A percentile compares a stretch with the other conserved stretches of the same genome.
Evolutionary conservation across 2,113 vertebrate genomes (phyloP).

Genomic region (Lampris incognitus): DNA sequence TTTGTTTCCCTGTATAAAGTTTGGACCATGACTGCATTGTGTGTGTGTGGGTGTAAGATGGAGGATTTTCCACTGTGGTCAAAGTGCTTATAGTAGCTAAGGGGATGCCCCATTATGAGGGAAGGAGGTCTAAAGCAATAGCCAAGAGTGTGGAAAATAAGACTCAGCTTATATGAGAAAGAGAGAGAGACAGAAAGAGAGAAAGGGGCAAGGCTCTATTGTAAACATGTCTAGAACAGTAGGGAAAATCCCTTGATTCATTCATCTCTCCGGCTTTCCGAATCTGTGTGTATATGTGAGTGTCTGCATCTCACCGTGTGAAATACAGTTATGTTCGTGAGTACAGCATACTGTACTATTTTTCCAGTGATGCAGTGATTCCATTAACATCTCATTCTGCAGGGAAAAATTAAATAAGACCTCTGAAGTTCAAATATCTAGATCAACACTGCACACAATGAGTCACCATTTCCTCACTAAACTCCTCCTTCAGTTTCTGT

Average conservation of each 20-base stretch:
- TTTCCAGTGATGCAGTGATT: conserved; percentile 3
- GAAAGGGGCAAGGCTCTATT: neutral
- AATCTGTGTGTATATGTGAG: neutral
- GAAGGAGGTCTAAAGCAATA: neutral
- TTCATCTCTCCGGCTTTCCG: neutral
- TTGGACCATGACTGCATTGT: conserved; percentile 25
- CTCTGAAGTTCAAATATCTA: conserved; percentile 2
- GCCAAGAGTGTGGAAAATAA: conserved; percentile 21
- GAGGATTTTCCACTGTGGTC: conserved; percentile 38
- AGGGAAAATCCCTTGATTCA: neutral
- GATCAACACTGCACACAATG: conserved; percentile 44
- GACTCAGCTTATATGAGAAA: neutral
- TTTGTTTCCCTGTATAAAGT: conserved; percentile 25
- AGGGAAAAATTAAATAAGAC: conserved; percentile 12
- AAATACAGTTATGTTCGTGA: neutral
- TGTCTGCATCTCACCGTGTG: neutral
- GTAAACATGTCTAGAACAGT: neutral
- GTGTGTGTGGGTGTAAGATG: neutral
- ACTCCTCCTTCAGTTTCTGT: conserved; percentile 35
- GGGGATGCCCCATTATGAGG: neutral
- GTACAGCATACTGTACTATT: neutral
- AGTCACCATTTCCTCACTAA: conserved; percentile 30
- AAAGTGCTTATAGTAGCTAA: neutral
- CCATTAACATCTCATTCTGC: conserved; percentile 18
- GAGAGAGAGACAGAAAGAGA: neutral